Evolutionary conservation across 2,797 vertebrate genomes (phyloP), one percentile per base, ranked within the genome.

Genomic region (Graptemys geographica): DNA sequence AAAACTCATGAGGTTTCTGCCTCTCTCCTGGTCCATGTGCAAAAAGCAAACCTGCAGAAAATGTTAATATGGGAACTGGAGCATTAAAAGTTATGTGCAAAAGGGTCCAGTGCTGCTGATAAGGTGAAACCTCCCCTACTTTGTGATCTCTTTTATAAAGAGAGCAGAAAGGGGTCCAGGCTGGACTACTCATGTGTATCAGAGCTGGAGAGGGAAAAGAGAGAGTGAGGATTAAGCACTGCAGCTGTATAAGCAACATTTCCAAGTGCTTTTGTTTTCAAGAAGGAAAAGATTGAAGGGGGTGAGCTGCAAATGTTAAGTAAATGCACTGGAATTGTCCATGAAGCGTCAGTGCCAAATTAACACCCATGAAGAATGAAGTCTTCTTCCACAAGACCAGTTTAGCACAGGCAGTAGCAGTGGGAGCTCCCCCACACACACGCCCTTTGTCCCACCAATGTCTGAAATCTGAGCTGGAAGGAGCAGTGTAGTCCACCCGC

Each of bases 61-160:
- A 41, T 3, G 4, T 62, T 93, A 72, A 72, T 44, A 5, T 33
- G 44, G 0, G 0, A 91, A 79, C 23, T 85, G 7, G n/a, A 12
- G 84, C 89, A 87, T 91, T 27, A 27, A 44, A 74, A 74, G 72
- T 76, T 47, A 83, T 84, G 23, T 1, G 1, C 2, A 47, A 83
- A 88, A 90, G 79, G 84, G 89, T 87, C 51, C 25, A 84, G 47
- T 52, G 49, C 2, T 92, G 84, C 80, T 93, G 81, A 89, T 95
- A 79, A 90, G 91, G 59, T 59, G 79, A 92, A 95, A 90, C 28
- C 86, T 92, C 12, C 19, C 49, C 51, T 57, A 94, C 62, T 69
- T 53, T 93, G 13, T 82, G 33, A 51, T 92, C 55, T 84, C 84
- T 91, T 94, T 89, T 87, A 56, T 87, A 72, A 84, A 79, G 51